phyloP scores from a whole-genome alignment of 2,888 invertebrate genomes.

The Glaucopsyche alexis region DNA sequence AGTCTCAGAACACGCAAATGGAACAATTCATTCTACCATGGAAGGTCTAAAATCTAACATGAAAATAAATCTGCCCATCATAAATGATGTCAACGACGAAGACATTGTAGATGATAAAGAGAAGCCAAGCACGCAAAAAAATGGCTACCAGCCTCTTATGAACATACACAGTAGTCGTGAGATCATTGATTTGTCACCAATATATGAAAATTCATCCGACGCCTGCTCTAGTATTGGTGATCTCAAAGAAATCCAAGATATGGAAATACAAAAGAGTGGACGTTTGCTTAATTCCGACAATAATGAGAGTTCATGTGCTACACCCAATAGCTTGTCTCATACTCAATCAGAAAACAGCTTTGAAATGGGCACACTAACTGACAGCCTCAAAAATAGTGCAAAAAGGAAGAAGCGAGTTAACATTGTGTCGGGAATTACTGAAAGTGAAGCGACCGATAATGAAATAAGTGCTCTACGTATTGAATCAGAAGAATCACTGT shows the following conservation, averaged over 20 bases:
- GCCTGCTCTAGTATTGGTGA: conserved; percentile 75
- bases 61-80: conserved; percentile 72
- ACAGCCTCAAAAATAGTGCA: conserved; percentile 69
- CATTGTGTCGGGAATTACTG: conserved; percentile 77
- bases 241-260: conserved; percentile 59
- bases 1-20: conserved; percentile 67
- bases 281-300: conserved; percentile 60
- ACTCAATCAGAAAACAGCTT: conserved; percentile 75
- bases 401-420: conserved; percentile 82
- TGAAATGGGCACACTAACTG: conserved; percentile 69
- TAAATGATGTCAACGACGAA: conserved; percentile 75
- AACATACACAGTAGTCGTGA: conserved; percentile 64
- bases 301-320: conserved; percentile 65
- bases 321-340: conserved; percentile 71
- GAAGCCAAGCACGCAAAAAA: conserved; percentile 55
- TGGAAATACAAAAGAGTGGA: conserved; percentile 61
- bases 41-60: conserved; percentile 72
- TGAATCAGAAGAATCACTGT: conserved; percentile 73
- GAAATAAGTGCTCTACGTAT: conserved; percentile 64
- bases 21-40: conserved; percentile 70
- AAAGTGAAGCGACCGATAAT: conserved; percentile 64
- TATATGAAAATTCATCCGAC: conserved; percentile 76
- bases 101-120: conserved; percentile 58
- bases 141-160: conserved; percentile 66
- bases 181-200: conserved; percentile 72